Base-by-base conservation (phyloP, 2,797 vertebrate genomes). In the Hozukius guyotensis region DNA sequence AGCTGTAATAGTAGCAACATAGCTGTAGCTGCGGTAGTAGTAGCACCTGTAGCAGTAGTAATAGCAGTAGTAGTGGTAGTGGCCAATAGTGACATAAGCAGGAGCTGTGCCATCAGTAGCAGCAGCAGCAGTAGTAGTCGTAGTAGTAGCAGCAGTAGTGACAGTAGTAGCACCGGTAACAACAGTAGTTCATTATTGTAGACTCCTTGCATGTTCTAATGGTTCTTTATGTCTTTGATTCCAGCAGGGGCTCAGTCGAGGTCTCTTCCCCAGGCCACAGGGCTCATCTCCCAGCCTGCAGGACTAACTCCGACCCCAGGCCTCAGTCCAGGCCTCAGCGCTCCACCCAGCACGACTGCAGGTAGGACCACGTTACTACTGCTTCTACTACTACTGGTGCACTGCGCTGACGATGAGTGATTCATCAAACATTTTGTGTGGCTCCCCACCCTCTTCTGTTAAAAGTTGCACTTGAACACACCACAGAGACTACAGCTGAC, bases 271-370 rank as follows among this genome's bases (percentile, higher is more conserved):
- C 89, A 42, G 52, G 31, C 62, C 60, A 76, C 87, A 63, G 77
- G 82, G 7, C 80, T 89, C 70, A 78, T 22, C 29, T 86, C 82
- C 38, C 87, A 86, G 74, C 29, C 86, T 68, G 62, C 75, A 71
- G 83, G 87, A 78, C 83, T 87, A 42, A 83, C 67, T 83, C 72
- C 53, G 1, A 71, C 80, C 29, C 71, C 80, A 27, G 80, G 86
- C 55, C 77, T 75, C 72, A 53, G 66, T 61, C 74, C 83, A 27
- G 57, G 55, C n/a, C 66, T 91, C 76, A 63, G 66, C 3, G 34
- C 29, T 59, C 14, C 85, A 31, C 25, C 82, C 55, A 87, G 66
- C 29, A 68, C 34, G 0, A 42, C 83, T 29, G 24, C 89, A 89
- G 92, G 92, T 93, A 88, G 16, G 78, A 78, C 46, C 11, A 53